These are phyloP conservation scores for Chesias legatella DNA, from an alignment of 2,888 invertebrate species.

Conservation along the genomic window DNA sequence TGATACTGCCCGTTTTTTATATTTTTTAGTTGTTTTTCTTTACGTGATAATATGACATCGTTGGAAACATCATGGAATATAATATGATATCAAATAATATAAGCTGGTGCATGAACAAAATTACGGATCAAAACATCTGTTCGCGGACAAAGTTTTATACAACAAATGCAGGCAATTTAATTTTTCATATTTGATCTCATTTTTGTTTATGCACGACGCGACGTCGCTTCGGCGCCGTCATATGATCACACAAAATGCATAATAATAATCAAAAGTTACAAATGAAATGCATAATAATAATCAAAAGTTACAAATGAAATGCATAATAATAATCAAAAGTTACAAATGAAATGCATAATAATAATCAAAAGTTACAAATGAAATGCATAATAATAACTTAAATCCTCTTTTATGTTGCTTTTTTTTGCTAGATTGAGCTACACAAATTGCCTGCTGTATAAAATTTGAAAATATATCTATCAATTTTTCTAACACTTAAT, in stretches of 20 bases:
- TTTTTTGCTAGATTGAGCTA: constrained; percentile 11
- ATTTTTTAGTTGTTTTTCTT: constrained; percentile 50
- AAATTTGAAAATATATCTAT: constrained; percentile 34
- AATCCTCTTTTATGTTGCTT: constrained; percentile 17
- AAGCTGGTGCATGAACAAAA: constrained; percentile 66
- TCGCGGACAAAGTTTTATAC: constrained; percentile 54
- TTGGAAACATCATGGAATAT: constrained; percentile 28
- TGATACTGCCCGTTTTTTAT: constrained; percentile 73
- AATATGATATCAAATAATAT: constrained; percentile 24
- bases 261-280: constrained; percentile 44
- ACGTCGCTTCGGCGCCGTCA: constrained; percentile 34
- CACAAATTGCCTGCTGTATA: constrained; percentile 71
- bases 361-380: constrained; percentile 28
- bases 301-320: constrained; percentile 29
- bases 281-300: constrained; percentile 60
- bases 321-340: too few species aligned
- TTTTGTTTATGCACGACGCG: constrained; percentile 51
- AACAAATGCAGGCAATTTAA: constrained; percentile 71
- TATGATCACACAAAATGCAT: constrained; percentile 53
- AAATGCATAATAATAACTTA: constrained; percentile 65
- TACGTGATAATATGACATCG: constrained; percentile 30
- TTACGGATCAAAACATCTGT: constrained; percentile 41
- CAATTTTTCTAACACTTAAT: constrained; percentile 71
- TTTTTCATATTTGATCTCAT: constrained; percentile 71
- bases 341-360: constrained; percentile 70